Percentiles rank a stretch among this genome's conserved stretches.
phyloP scores from a whole-genome alignment of 2,888 invertebrate species.

The Microchrysa polita region DNA sequence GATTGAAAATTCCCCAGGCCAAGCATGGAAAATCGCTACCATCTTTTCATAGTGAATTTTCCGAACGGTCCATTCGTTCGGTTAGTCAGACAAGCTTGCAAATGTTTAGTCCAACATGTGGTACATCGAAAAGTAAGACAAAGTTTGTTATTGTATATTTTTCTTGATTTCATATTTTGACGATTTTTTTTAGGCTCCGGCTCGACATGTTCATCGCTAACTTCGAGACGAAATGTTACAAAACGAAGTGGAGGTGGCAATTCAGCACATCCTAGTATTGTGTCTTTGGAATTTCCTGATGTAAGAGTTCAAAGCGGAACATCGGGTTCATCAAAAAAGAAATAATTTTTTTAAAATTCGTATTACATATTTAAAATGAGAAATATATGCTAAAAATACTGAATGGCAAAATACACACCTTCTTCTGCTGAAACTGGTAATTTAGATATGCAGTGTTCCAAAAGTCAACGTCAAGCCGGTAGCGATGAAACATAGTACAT shows the following conservation, averaged over 20 bases:
- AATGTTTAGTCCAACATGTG: conserved; percentile 52
- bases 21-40: conserved; percentile 55
- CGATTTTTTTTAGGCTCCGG: conserved; percentile 43
- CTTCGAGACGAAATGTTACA: conserved; percentile 24
- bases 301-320: too few species aligned
- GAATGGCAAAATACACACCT: too few species aligned
- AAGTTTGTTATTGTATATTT: neutral
- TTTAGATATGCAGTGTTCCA: too few species aligned
- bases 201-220: conserved; percentile 48
- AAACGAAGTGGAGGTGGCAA: neutral
- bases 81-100: conserved; percentile 45
- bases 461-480: too few species aligned
- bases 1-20: conserved; percentile 60
- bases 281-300: conserved; percentile 49
- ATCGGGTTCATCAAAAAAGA: too few species aligned
- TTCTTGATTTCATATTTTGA: conserved; percentile 31
- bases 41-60: conserved; percentile 57
- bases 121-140: too few species aligned
- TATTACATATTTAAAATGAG: too few species aligned
- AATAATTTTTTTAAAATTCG: too few species aligned
- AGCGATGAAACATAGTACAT: too few species aligned
- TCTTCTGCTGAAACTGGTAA: too few species aligned
- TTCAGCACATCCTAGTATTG: conserved; percentile 46
- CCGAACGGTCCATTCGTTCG: conserved; percentile 46
- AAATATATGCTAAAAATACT: too few species aligned